Conservation (phyloP, 2,797 vertebrate genomes). For the Carcharodon carcharias region DNA sequence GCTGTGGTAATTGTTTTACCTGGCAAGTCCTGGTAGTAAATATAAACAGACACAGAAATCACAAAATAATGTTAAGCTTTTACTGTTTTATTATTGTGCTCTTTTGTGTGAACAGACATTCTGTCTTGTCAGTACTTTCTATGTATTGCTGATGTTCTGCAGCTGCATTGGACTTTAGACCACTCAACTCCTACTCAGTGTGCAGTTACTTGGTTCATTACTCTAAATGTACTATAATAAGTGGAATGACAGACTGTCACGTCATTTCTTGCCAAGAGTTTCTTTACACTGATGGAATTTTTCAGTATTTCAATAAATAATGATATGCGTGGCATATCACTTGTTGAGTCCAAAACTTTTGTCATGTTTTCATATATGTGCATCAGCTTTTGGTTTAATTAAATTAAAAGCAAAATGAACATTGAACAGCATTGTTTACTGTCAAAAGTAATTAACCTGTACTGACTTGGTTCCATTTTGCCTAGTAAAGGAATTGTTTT, state of each 20-base stretch:
- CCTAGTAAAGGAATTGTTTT: not conserved
- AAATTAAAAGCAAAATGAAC: not conserved
- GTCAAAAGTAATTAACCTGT: not conserved
- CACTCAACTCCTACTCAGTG: constrained; percentile 53
- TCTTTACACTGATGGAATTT: constrained; percentile 65
- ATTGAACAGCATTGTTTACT: not conserved
- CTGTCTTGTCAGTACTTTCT: constrained; percentile 52
- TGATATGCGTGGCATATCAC: constrained; percentile 59
- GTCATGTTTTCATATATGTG: not conserved
- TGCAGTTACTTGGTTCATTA: constrained; percentile 57
- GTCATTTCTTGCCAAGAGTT: constrained; percentile 64
- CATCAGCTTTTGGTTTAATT: not conserved
- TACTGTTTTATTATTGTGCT: constrained; percentile 46
- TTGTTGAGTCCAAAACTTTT: constrained; percentile 26
- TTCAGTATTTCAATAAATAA: constrained; percentile 85
- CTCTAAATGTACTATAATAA: constrained; percentile 56
- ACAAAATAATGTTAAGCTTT: constrained; percentile 49
- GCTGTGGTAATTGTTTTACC: constrained; percentile 28
- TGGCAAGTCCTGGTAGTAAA: constrained; percentile 43
- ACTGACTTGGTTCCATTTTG: not conserved
- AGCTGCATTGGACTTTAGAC: constrained; percentile 60
- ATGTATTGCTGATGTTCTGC: constrained; percentile 56
- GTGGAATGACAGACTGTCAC: constrained; percentile 62
- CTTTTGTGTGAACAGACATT: constrained; percentile 56
- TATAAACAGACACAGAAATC: constrained; percentile 44